Conservation (phyloP, 1,140 invertebrate species). For the Nylanderia fulva region DNA sequence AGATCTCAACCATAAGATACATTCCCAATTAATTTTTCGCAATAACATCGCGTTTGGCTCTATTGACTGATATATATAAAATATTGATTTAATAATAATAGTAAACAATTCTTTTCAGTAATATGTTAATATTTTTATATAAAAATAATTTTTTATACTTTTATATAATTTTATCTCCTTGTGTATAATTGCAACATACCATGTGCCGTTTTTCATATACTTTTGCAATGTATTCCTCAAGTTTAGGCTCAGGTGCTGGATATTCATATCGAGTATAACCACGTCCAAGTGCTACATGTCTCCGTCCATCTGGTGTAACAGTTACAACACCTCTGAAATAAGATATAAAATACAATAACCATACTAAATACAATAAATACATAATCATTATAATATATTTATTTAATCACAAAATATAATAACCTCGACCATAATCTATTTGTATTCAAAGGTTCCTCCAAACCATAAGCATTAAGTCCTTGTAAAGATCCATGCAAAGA, state of each 20-base stretch:
- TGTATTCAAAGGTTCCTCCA: conserved; percentile 66
- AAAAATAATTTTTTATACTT: conserved; percentile 14
- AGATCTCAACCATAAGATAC: no score
- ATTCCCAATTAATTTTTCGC: no score
- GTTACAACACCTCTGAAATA: conserved; percentile 73
- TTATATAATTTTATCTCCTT: neutral
- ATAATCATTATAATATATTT: neutral
- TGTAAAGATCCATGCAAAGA: conserved; percentile 54
- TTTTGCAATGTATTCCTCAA: conserved; percentile 63
- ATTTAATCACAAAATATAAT: neutral
- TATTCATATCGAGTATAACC: conserved; percentile 79
- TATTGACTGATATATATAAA: no score
- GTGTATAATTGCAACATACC: conserved; percentile 59
- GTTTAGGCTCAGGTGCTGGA: conserved; percentile 69
- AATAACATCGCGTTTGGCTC: no score
- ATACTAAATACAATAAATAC: conserved; percentile 29
- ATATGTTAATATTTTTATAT: conserved; percentile 18
- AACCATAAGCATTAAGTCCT: conserved; percentile 75
- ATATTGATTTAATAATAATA: no score
- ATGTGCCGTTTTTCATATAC: conserved; percentile 75
- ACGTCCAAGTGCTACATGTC: conserved; percentile 79
- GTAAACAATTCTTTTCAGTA: no score
- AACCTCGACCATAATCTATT: conserved; percentile 81
- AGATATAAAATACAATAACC: neutral
- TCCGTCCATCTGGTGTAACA: conserved; percentile 75